phyloP scores from a whole-genome alignment of 2,888 invertebrate genomes.

The Notocelia uddmanniana region DNA sequence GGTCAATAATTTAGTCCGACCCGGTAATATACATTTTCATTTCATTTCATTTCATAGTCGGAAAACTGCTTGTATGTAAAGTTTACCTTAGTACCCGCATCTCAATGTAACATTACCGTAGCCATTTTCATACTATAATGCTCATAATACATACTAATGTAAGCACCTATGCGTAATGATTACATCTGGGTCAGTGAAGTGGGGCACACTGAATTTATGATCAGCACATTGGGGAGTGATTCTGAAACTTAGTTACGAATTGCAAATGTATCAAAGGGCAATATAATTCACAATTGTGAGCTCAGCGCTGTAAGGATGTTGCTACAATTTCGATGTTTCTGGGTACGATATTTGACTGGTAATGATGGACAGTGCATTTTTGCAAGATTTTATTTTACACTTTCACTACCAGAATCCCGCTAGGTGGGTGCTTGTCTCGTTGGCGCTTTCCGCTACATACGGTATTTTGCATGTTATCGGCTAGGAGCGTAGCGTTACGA shows the following conservation, averaged over 20 bases:
- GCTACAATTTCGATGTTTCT: background rate
- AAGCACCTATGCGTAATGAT: conserved; percentile 32
- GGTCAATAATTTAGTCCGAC: too few relatives aligned
- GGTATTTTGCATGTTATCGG: too few relatives aligned
- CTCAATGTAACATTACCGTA: background rate
- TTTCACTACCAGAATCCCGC: too few relatives aligned
- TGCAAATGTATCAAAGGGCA: conserved; percentile 43
- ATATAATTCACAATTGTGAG: conserved; percentile 37
- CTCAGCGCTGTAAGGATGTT: conserved; percentile 2
- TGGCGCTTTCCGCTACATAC: too few relatives aligned
- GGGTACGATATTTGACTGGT: background rate
- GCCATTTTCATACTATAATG: conserved; percentile 4
- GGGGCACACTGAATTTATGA: conserved; percentile 37
- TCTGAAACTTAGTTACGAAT: conserved; percentile 43
- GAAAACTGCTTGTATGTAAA: too few relatives aligned
- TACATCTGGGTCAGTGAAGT: conserved; percentile 35
- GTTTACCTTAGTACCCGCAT: background rate
- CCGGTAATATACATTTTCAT: too few relatives aligned
- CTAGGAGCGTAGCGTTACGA: too few relatives aligned
- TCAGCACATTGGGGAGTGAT: conserved; percentile 42
- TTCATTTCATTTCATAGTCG: too few relatives aligned
- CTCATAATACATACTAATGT: conserved; percentile 20
- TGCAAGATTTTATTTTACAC: too few relatives aligned
- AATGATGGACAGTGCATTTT: too few relatives aligned
- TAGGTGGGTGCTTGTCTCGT: too few relatives aligned